A percentile compares a stretch with the other conserved stretches of the same genome.
phyloP scores from a whole-genome alignment of 2,797 vertebrate genomes.

The Parotocinclus haroldoi region DNA sequence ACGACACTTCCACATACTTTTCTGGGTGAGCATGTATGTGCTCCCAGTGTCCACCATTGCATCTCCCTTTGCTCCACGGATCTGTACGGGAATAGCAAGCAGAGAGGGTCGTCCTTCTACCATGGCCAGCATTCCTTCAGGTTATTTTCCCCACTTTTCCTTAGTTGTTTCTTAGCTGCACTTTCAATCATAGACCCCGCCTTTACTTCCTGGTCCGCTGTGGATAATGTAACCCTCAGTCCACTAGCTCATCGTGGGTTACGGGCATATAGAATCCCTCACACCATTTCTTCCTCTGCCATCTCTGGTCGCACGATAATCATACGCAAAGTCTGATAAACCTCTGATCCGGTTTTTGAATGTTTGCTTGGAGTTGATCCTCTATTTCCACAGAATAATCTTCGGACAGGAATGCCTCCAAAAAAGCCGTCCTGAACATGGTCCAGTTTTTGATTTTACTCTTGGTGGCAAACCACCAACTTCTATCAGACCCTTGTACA shows the following conservation, averaged over 20 bases:
- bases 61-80: neutral
- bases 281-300: conserved; percentile 18
- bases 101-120: neutral
- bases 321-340: conserved; percentile 23
- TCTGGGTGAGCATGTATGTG: neutral
- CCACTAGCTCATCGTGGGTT: conserved; percentile 20
- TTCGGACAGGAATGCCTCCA: neutral
- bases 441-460: neutral
- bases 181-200: conserved; percentile 13
- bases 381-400: conserved; percentile 10
- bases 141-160: neutral
- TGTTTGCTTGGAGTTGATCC: neutral
- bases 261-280: conserved; percentile 1
- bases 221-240: neutral
- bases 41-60: neutral
- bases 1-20: neutral
- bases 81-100: neutral
- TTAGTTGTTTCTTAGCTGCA: neutral
- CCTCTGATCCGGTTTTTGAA: conserved; percentile 8
- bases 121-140: neutral
- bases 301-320: conserved; percentile 20
- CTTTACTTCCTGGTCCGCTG: conserved; percentile 25
- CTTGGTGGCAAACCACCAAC: conserved; percentile 9
- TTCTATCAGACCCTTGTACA: neutral
- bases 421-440: conserved; percentile 1